Percentiles rank a stretch among this genome's conserved stretches.
Evolutionary conservation across 2,113 vertebrate genomes (phyloP).

Genomic region (Nothobranchius kuhntae): DNA sequence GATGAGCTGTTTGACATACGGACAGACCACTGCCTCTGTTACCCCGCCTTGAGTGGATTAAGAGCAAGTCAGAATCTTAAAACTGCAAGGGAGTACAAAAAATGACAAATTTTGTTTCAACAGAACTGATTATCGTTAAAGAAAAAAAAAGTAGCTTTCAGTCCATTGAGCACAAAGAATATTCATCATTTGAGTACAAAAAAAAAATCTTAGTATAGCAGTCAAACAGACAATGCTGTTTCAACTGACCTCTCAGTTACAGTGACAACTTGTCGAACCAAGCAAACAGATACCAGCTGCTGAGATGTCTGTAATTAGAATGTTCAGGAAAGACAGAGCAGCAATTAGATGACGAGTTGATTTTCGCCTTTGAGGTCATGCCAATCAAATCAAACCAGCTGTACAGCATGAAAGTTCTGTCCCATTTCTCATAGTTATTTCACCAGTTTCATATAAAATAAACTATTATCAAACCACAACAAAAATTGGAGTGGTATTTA

Average conservation of each 20-base stretch:
- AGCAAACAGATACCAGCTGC: conserved; percentile 55
- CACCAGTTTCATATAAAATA: background rate
- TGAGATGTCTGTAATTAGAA: conserved; percentile 61
- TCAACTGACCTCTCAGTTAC: conserved; percentile 28
- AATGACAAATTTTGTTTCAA: background rate
- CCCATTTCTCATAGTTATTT: background rate
- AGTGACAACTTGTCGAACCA: conserved; percentile 28
- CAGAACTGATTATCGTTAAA: no score
- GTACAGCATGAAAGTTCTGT: conserved; percentile 18
- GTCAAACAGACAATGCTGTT: conserved; percentile 2
- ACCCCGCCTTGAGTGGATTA: conserved; percentile 17
- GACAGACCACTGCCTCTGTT: conserved; percentile 15
- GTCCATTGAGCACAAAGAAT: background rate
- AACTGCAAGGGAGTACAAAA: conserved; percentile 10
- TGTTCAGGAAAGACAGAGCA: conserved; percentile 49
- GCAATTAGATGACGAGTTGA: conserved; percentile 69
- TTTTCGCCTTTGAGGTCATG: conserved; percentile 44
- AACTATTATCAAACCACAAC: background rate
- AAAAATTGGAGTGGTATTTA: conserved; percentile 4
- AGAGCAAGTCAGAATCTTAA: conserved; percentile 18
- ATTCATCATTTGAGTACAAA: background rate
- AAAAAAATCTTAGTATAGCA: background rate
- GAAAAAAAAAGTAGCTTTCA: background rate
- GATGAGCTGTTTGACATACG: conserved; percentile 41
- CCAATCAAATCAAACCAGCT: conserved; percentile 55